A percentile compares a stretch with the other conserved stretches of the same genome.
Evolutionary conservation across 2,888 invertebrate genomes (phyloP).

Genomic region (Phyllotreta cruciferae): DNA sequence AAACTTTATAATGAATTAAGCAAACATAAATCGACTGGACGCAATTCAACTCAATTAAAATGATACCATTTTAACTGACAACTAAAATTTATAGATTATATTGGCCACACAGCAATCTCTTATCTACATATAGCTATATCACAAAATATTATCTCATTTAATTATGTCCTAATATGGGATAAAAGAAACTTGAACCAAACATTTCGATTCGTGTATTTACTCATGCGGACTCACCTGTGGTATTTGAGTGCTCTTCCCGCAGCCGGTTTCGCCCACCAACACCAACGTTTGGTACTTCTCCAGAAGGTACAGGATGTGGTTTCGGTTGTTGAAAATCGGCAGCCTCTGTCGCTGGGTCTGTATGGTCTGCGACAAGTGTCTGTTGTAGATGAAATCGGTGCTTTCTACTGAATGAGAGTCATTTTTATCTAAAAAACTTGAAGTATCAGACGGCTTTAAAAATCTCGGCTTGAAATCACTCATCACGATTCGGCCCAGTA

Average conservation of each 20-base stretch:
- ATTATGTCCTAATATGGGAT: too few relatives aligned
- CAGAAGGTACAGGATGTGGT: slow-evolving; percentile 87
- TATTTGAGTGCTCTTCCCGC: slow-evolving; percentile 95
- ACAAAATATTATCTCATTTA: too few relatives aligned
- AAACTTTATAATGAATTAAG: too few relatives aligned
- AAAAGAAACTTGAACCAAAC: too few relatives aligned
- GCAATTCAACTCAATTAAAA: too few relatives aligned
- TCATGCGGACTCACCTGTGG: slow-evolving; percentile 75
- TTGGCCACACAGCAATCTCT: too few relatives aligned
- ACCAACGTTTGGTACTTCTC: slow-evolving; percentile 91
- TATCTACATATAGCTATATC: too few relatives aligned
- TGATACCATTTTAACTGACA: too few relatives aligned
- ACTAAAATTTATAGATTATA: too few relatives aligned
- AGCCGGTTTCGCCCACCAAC: slow-evolving; percentile 93
- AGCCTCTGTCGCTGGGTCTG: slow-evolving; percentile 84
- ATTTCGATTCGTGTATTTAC: too few relatives aligned
- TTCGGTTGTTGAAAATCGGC: slow-evolving; percentile 85
- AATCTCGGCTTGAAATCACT: slow-evolving; percentile 59
- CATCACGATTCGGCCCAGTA: slow-evolving; percentile 48
- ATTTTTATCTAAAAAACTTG: slow-evolving; percentile 58
- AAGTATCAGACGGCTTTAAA: slow-evolving; percentile 56
- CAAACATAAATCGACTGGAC: too few relatives aligned
- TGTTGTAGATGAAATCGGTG: slow-evolving; percentile 79
- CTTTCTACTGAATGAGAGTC: slow-evolving; percentile 51
- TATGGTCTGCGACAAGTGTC: slow-evolving; percentile 81